A percentile compares a stretch with the other conserved stretches of the same genome.
Evolutionary conservation across 2,888 invertebrate genomes (phyloP).

Genomic region (Dryobotodes eremita): DNA sequence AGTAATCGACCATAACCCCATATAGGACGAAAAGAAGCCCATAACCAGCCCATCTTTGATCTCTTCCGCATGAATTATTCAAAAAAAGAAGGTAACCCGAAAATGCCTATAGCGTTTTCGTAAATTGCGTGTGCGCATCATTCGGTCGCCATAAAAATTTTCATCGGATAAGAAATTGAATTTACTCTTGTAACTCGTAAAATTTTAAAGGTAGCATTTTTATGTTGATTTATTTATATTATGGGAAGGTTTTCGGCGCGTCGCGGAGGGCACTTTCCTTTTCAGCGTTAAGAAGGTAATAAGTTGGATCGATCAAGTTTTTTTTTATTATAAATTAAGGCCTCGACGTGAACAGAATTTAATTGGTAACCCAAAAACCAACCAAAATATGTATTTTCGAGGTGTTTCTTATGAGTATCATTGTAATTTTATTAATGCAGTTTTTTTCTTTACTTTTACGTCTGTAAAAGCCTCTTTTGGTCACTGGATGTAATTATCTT

Average conservation of each 20-base stretch:
- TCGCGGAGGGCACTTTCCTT: conserved; percentile 57
- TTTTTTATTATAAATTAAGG: conserved; percentile 47
- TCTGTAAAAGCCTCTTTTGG: conserved; percentile 1
- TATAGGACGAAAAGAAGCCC: conserved; percentile 55
- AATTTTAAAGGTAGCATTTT: conserved; percentile 68
- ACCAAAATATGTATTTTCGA: conserved; percentile 19
- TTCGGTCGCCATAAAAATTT: conserved; percentile 66
- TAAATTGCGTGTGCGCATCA: conserved; percentile 70
- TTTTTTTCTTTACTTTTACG: neutral
- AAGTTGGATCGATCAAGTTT: conserved; percentile 45
- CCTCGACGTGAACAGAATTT: conserved; percentile 39
- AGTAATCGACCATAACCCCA: conserved; percentile 60
- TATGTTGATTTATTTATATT: conserved; percentile 66
- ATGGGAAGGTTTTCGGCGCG: conserved; percentile 29
- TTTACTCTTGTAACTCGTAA: conserved; percentile 66
- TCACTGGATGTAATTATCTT: neutral
- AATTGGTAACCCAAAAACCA: conserved; percentile 50
- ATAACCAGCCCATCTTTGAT: conserved; percentile 65
- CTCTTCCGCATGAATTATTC: conserved; percentile 68
- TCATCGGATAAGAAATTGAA: conserved; percentile 71
- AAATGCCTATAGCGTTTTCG: conserved; percentile 70
- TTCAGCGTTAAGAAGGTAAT: conserved; percentile 43
- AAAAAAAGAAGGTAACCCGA: conserved; percentile 61
- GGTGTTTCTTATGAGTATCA: conserved; percentile 9
- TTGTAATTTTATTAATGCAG: conserved; percentile 12